Evolutionary conservation across 2,797 vertebrate species (phyloP), one percentile per base, ranked within the genome.

Genomic region (Steatocranus sp.): DNA sequence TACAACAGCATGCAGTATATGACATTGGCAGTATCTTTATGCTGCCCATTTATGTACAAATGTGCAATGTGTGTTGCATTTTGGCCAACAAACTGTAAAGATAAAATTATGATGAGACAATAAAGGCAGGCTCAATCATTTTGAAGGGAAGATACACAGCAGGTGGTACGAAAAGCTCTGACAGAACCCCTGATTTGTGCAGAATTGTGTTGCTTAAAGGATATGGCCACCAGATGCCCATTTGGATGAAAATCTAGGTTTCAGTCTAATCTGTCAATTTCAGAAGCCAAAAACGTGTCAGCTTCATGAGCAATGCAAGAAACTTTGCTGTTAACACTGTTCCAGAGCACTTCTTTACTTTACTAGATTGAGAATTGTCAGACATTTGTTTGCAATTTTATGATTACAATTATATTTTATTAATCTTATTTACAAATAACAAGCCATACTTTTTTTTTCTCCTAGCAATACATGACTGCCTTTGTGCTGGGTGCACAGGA

Each of bases 181-280:
- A 95, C 96, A 96, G 96, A 96, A 96, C 96, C 96, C 96, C 94
- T 94, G 95, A 95, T 96, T 96, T 96, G 94, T 96, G 95, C 95
- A 95, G 96, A 97, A 97, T 96, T 96, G 95, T 96, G 96, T 96
- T 97, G 95, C 96, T 97, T 97, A 97, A 97, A 96, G 96, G 96
- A 97, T 97, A 96, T 96, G 94, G 92, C 94, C 94, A 95, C 96
- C 96, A 97, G 96, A 97, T 97, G 96, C 96, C 96, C 96, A 96
- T 96, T 96, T 97, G 96, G 96, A 97, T 95, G 94, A 96, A 96
- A 96, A 95, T 95, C 94, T 94, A 95, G 94, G 93, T 96, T 96
- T 94, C 93, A 94, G 94, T 96, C 95, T 95, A 94, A 95, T 93
- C 93, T 94, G 93, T 96, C 92, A 94, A 93, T 95, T 93, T 90